Evolutionary conservation across 2,888 invertebrate species (phyloP).

Genomic region (Elaeidobius kamerunicus): DNA sequence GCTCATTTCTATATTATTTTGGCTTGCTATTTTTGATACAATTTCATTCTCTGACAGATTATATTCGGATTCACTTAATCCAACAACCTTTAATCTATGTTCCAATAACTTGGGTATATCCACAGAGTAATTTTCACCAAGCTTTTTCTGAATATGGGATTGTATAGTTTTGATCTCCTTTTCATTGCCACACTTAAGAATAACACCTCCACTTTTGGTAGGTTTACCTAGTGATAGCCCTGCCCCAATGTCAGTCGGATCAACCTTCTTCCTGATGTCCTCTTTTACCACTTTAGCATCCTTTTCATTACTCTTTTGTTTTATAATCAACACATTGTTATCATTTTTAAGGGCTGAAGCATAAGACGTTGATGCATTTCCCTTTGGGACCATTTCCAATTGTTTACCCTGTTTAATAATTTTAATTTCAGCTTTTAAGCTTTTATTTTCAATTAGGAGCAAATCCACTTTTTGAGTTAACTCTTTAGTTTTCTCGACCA

Average conservation of each 20-base stretch:
- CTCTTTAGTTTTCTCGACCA: too few relatives aligned
- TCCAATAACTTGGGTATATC: conserved; percentile 1
- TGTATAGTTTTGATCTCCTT: not conserved
- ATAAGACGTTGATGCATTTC: too few relatives aligned
- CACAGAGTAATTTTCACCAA: conserved; percentile 4
- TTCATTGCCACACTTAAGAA: conserved; percentile 3
- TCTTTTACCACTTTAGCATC: too few relatives aligned
- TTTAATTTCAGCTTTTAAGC: not conserved
- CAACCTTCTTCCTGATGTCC: not conserved
- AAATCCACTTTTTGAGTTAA: too few relatives aligned
- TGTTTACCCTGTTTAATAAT: too few relatives aligned
- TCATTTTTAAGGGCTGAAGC: too few relatives aligned
- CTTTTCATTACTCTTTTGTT: too few relatives aligned
- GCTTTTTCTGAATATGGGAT: conserved; percentile 4
- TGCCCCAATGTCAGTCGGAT: not conserved
- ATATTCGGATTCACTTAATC: not conserved
- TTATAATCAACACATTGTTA: too few relatives aligned
- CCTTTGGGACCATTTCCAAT: too few relatives aligned
- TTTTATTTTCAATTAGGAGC: not conserved
- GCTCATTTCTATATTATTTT: not conserved
- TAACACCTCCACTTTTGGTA: not conserved
- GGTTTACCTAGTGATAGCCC: not conserved
- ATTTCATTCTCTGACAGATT: not conserved
- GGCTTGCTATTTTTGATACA: not conserved
- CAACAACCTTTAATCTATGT: conserved; percentile 1